Conservation (phyloP, 2,888 invertebrate genomes). For the Elysia crispata region DNA sequence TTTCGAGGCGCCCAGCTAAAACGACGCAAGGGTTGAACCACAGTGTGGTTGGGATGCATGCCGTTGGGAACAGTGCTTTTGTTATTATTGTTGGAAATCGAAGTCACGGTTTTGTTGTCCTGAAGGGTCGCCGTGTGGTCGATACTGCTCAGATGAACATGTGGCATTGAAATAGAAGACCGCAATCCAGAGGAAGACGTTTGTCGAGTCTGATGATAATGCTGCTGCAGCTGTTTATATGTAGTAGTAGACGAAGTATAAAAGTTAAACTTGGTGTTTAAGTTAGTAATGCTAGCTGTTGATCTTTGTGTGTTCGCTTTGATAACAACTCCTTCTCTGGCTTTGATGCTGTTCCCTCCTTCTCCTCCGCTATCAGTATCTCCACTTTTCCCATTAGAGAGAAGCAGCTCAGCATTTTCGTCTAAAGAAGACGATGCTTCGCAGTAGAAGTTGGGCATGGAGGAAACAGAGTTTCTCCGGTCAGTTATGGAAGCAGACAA, state of each 20-base stretch:
- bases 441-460: not conserved
- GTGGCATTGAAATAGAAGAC: not conserved
- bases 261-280: too few species aligned
- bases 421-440: constrained; percentile 5
- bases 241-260: too few species aligned
- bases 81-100: too few species aligned
- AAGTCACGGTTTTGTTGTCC: too few species aligned
- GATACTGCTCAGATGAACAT: not conserved
- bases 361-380: not conserved
- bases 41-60: not conserved
- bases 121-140: too few species aligned
- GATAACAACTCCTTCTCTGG: not conserved
- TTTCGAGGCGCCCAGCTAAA: constrained; percentile 34
- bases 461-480: constrained; percentile 36
- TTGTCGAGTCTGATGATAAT: not conserved
- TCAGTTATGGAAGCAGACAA: constrained; percentile 46
- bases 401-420: not conserved
- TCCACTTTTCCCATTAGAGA: not conserved
- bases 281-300: not conserved
- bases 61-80: too few species aligned
- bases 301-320: not conserved
- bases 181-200: not conserved
- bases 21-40: not conserved
- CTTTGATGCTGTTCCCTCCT: not conserved
- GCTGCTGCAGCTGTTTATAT: not conserved